Evolutionary conservation across 2,113 vertebrate species (phyloP), one percentile per base, ranked within the genome.

Genomic region (Campylomormyrus numenius): DNA sequence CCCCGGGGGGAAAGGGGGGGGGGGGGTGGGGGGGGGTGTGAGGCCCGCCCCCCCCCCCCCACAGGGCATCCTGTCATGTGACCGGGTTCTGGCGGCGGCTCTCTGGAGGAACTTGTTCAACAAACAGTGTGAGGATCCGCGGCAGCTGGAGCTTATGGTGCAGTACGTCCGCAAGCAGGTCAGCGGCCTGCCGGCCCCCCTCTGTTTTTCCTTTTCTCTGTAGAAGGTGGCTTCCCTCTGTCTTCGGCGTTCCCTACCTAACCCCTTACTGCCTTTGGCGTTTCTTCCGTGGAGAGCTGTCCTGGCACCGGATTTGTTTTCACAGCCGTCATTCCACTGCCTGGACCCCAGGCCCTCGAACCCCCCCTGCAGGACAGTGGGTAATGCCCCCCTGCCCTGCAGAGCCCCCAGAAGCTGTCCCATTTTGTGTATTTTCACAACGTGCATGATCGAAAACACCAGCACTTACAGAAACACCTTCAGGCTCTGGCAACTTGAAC

Each of bases 121-220:
- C 92, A 95, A 93, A 87, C 95, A 97, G 90, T 99, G 98, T 90
- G 97, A 98, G 42, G 98, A 99, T 91, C 97, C 98, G 42, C 93
- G 93, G 53, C 97, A 97, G 74, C 95, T 99, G 89, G 98, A 98
- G 92, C 91, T 98, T n/a, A 95, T 99, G 15, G 98, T 99, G 50
- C 97, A 99, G 27, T 99, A 99, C 7, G 97, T 99, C n/a, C 98
- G 98, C 93, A 99, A 99, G 88, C 98, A 99, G 98, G 98, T 99
- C 91, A 89, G 91, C n/a, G 13, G 13, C 17, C 88, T 48, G 27
- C 89, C 21, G 13, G 2, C 13, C 74, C 27, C 31, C 74, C 15
- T 6, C 70, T 19, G 5, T 77, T 24, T 24, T 35, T 4, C 31
- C 74, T 7, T 42, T 19, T 19, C 7, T 8, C 17, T 31, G 31